Conservation (phyloP, 2,113 vertebrate species). For the Sapajus apella region DNA sequence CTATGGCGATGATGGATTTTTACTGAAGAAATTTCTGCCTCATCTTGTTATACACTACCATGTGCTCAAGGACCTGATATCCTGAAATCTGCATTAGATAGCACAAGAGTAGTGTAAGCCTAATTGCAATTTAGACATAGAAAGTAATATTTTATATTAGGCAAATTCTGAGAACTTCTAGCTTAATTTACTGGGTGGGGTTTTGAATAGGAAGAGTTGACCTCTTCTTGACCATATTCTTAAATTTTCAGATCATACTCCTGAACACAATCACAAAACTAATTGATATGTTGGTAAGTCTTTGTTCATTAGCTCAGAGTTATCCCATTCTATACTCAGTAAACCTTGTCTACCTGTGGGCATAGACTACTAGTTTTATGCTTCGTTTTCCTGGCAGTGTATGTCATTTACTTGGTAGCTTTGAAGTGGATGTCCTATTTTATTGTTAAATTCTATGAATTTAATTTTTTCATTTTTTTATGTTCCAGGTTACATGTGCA, state of each 20-base stretch:
- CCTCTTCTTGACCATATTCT: neutral
- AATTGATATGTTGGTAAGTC: neutral
- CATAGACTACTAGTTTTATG: neutral
- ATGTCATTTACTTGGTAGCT: neutral
- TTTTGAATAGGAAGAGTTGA: neutral
- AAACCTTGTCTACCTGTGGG: neutral
- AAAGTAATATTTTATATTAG: neutral
- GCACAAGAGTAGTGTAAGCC: neutral
- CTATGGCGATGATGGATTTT: neutral
- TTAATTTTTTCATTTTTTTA: neutral
- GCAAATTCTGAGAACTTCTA: neutral
- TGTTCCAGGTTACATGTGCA: no score
- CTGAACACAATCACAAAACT: neutral
- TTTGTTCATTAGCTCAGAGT: neutral
- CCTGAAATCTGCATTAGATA: neutral
- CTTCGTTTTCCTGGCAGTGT: neutral
- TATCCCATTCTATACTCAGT: neutral
- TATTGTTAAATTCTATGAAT: neutral
- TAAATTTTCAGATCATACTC: neutral
- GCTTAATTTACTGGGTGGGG: fast-evolving
- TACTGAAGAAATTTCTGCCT: neutral
- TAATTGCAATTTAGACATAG: neutral
- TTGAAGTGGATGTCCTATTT: neutral
- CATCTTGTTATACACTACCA: neutral
- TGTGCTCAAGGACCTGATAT: neutral